Evolutionary conservation across 2,888 invertebrate species (phyloP), one percentile per base, ranked within the genome.

Genomic region (Nemotelus pantherinus): DNA sequence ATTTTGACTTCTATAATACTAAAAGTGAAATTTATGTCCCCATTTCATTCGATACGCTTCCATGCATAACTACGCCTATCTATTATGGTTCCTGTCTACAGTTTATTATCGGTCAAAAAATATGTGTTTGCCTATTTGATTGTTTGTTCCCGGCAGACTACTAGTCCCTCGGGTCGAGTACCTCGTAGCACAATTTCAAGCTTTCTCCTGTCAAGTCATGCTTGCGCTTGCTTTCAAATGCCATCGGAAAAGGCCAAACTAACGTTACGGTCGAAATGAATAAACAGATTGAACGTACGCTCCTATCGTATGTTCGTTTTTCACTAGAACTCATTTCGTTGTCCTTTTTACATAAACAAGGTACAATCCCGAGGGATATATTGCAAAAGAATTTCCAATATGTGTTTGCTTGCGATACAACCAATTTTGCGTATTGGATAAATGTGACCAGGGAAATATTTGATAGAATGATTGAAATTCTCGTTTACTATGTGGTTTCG

Each of bases 311-410:
- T 25, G 25, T 25, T 25, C 58, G 25, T 58, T 58, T 58, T 58
- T 58, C n/a, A 58, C 58, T 58, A 25, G 58, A 58, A 58, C 25
- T 58, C n/a, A 58, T 58, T 58, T 25, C 4, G 58, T n/a, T 58
- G 58, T 58, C 58, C 58, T 58, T 58, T 58, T 58, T n/a, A 4
- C 25, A 58, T 58, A 58, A 58, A 58, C 58, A 58, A 58, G 58
- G 58, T 58, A 58, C 58, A 25, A 25, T 25, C 58, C n/a, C 58
- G 6, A 25, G 58, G 58, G 58, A 58, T 7, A 7, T 4, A 58
- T 58, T 58, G 9, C 25, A 58, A 58, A 58, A 7, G n/a, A 25
- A 25, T 25, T 25, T 25, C 25, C 25, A 25, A 25, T 25, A 25
- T 25, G 25, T 25, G 25, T 25, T 25, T 25, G 25, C 25, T 25